Evolutionary conservation across 2,113 vertebrate genomes (phyloP).

Genomic region (Nibea albiflora): DNA sequence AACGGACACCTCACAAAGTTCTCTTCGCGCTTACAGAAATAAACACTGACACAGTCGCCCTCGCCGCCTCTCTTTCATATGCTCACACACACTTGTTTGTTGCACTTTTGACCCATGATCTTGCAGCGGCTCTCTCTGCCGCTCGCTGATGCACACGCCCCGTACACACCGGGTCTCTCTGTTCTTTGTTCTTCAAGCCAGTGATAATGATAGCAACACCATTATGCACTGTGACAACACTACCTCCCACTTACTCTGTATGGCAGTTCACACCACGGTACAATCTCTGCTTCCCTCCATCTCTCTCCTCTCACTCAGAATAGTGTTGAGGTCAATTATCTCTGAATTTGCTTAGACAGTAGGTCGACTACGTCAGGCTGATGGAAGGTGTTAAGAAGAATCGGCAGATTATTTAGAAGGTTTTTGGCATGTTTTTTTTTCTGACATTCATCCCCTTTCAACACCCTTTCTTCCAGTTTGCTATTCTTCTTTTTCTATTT

Average conservation of each 20-base stretch:
- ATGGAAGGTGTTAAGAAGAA: conserved; percentile 59
- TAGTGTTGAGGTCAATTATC: conserved; percentile 77
- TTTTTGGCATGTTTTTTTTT: conserved; percentile 32
- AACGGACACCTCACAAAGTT: conserved; percentile 35
- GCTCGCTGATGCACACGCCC: conserved; percentile 23
- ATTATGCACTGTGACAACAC: conserved; percentile 77
- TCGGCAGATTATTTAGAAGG: conserved; percentile 49
- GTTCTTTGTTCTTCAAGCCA: conserved; percentile 54
- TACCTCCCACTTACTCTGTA: conserved; percentile 63
- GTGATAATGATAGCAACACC: conserved; percentile 66
- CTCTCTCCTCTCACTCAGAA: conserved; percentile 55
- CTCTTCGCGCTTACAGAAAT: conserved; percentile 12
- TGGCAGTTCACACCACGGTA: conserved; percentile 61
- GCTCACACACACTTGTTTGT: neutral
- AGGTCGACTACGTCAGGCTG: conserved; percentile 28
- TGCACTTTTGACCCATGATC: conserved; percentile 59
- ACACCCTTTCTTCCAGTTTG: conserved; percentile 20
- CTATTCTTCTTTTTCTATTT: conserved; percentile 2
- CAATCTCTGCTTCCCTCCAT: conserved; percentile 54
- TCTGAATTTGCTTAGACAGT: conserved; percentile 69
- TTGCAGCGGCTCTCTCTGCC: conserved; percentile 13
- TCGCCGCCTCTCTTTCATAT: conserved; percentile 1
- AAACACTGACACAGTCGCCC: neutral
- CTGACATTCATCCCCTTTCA: conserved; percentile 29
- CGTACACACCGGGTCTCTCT: conserved; percentile 11